Evolutionary conservation across 2,888 invertebrate genomes (phyloP).

Genomic region (Tanypteryx hageni): DNA sequence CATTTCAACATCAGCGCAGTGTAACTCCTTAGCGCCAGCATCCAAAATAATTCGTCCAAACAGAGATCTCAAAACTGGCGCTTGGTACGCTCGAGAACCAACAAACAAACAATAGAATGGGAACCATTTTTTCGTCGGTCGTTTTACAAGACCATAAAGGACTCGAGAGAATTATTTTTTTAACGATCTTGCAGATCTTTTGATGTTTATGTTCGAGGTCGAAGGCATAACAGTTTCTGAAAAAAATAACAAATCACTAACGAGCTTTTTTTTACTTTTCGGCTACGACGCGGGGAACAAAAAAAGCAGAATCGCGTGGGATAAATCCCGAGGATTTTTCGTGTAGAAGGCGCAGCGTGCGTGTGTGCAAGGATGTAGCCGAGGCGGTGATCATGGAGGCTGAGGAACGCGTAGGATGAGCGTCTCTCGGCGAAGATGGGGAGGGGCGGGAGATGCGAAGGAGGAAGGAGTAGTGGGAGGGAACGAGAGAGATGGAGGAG

Average conservation of each 20-base stretch:
- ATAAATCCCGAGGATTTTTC: too few species aligned
- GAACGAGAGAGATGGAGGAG: background rate
- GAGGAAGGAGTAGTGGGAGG: background rate
- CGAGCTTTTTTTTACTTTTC: too few species aligned
- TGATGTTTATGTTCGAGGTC: background rate
- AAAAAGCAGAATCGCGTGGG: too few species aligned
- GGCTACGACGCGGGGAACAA: too few species aligned
- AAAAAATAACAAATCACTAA: background rate
- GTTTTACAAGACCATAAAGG: background rate
- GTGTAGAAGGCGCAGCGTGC: background rate
- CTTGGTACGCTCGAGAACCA: background rate
- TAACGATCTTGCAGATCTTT: background rate
- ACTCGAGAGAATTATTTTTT: background rate
- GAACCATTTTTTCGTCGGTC: background rate
- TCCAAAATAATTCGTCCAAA: background rate
- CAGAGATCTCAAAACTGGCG: background rate
- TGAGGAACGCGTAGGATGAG: conserved; percentile 15
- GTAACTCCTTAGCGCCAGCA: background rate
- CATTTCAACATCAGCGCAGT: background rate
- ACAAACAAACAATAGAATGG: conserved; percentile 6
- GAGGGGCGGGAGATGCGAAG: background rate
- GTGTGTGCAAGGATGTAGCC: background rate
- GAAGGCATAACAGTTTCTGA: background rate
- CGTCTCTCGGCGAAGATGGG: background rate
- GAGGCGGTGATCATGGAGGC: background rate